Evolutionary conservation across 2,888 invertebrate genomes (phyloP).

Genomic region (Ormyrus labotus): DNA sequence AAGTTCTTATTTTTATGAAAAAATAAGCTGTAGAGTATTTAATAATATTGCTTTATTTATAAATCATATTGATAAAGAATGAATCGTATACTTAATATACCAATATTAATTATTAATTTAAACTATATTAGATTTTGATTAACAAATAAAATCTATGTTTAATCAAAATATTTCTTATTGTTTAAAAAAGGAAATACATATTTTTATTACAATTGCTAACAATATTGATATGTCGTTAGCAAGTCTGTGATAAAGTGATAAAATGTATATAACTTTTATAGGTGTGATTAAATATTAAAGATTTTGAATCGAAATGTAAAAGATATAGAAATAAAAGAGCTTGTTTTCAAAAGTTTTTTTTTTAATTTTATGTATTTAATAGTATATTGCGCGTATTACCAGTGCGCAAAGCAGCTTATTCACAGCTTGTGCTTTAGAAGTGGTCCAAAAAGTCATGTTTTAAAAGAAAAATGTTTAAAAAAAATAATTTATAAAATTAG

Average conservation of each 20-base stretch:
- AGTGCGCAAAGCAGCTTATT: too few relatives aligned
- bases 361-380: conserved; percentile 3
- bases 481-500: background rate
- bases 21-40: too few relatives aligned
- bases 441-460: background rate
- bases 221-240: background rate
- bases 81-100: background rate
- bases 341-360: background rate
- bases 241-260: conserved; percentile 39
- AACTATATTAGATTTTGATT: background rate
- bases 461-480: background rate
- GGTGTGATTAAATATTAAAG: conserved; percentile 6
- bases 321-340: conserved; percentile 1
- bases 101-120: background rate
- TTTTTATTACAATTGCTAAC: conserved; percentile 30
- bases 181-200: background rate
- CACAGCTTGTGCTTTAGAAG: too few relatives aligned
- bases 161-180: too few relatives aligned
- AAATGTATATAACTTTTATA: conserved; percentile 32
- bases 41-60: too few relatives aligned
- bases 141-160: too few relatives aligned
- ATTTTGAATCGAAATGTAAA: conserved; percentile 2
- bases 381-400: too few relatives aligned
- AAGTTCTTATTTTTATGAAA: too few relatives aligned
- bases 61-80: too few relatives aligned